phyloP scores from a whole-genome alignment of 2,113 vertebrate genomes.

The Phylloscopus whistleri region DNA sequence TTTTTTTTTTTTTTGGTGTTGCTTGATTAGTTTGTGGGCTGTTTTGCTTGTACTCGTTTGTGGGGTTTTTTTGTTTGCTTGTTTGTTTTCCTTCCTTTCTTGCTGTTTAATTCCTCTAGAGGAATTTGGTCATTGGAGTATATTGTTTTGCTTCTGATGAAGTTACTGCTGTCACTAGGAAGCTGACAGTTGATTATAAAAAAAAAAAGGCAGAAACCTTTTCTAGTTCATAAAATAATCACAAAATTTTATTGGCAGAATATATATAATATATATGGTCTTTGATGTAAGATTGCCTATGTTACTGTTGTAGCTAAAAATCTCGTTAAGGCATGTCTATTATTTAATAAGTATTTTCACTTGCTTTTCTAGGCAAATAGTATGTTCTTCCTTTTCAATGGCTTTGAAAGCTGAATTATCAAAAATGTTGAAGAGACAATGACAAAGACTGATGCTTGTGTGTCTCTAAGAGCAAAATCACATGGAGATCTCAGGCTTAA shows the following conservation, averaged over 20 bases:
- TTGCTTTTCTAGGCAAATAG: background rate
- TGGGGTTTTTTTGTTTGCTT: no score
- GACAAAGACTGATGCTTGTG: background rate
- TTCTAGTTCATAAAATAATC: background rate
- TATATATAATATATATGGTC: no score
- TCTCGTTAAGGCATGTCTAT: background rate
- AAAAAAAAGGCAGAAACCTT: background rate
- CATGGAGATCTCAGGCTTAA: background rate
- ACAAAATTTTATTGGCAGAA: background rate
- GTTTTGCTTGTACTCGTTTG: fast-evolving
- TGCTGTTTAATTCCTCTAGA: background rate
- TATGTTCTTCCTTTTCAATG: background rate
- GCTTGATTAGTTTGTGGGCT: fast-evolving
- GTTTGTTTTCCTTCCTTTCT: fast-evolving
- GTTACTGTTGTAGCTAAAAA: background rate
- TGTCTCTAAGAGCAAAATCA: background rate
- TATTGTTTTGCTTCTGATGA: background rate
- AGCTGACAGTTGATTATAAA: background rate
- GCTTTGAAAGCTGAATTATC: background rate
- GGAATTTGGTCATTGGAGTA: background rate
- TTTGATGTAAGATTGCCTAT: background rate
- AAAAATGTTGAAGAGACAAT: background rate
- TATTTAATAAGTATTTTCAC: background rate
- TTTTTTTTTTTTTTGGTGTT: background rate
- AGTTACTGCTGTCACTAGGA: background rate